Conservation (phyloP, 2,797 vertebrate species). For the Enteromius anoplus region DNA sequence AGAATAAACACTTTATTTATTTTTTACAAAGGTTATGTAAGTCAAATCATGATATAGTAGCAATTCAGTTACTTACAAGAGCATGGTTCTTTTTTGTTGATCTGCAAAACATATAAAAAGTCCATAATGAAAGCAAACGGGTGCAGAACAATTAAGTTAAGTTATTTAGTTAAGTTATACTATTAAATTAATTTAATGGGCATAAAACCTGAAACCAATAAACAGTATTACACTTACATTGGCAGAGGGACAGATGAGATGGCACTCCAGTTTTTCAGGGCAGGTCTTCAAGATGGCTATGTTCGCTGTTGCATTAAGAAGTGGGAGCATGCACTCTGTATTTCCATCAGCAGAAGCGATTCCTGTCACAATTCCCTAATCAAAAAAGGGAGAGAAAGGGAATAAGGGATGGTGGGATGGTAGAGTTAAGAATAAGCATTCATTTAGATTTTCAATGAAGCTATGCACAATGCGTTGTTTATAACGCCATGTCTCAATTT, state of each 20-base stretch:
- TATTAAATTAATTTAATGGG: background rate
- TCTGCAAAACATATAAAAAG: conserved; percentile 8
- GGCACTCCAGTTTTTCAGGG: background rate
- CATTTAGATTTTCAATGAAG: background rate
- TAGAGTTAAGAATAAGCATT: background rate
- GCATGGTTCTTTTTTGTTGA: background rate
- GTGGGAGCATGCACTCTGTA: accelerated
- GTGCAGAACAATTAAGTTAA: background rate
- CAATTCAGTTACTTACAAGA: conserved; percentile 1
- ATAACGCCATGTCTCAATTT: background rate
- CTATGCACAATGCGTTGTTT: background rate
- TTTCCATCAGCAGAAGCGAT: background rate
- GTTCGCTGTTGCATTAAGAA: background rate
- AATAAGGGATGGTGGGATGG: background rate
- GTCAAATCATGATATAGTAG: background rate
- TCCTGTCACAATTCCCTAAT: background rate
- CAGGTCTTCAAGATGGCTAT: background rate
- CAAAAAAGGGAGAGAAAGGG: background rate
- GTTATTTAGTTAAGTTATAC: background rate
- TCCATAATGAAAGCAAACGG: background rate
- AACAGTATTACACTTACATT: background rate
- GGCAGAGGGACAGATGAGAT: background rate
- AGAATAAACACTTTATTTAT: background rate
- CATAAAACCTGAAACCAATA: background rate
- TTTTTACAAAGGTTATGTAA: background rate